phyloP scores from a whole-genome alignment of 2,113 vertebrate species.

The Ornithorhynchus anatinus region DNA sequence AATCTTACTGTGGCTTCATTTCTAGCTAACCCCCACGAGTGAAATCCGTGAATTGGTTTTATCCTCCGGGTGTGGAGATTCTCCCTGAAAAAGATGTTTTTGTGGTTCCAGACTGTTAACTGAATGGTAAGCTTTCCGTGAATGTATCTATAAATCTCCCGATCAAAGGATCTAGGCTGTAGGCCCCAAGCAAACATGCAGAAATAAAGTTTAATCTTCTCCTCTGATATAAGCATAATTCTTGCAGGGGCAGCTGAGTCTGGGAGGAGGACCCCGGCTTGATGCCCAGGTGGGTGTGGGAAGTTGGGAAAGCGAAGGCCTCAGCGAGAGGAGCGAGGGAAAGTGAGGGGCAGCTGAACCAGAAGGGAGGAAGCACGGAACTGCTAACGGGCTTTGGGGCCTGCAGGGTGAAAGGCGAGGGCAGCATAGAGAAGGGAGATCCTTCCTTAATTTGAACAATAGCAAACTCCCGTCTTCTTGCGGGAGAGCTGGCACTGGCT shows the following conservation, averaged over 20 bases:
- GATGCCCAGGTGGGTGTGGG: no score
- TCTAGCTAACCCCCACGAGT: not conserved
- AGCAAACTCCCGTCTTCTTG: not conserved
- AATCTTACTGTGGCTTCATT: no score
- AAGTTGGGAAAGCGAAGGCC: not conserved
- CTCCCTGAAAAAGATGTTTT: not conserved
- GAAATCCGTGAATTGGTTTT: not conserved
- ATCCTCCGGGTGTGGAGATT: not conserved
- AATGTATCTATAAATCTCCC: not conserved
- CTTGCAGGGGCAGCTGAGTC: not conserved
- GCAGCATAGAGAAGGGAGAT: fast-evolving
- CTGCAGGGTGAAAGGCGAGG: no score
- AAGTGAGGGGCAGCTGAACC: not conserved
- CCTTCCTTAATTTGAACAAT: not conserved
- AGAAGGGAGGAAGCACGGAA: not conserved
- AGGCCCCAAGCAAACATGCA: not conserved
- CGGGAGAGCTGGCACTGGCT: not conserved
- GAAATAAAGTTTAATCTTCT: slow-evolving; percentile 1
- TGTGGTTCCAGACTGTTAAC: not conserved
- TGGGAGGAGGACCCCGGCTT: not conserved
- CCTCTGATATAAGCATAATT: not conserved
- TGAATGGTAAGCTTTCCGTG: not conserved
- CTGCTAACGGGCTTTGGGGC: no score
- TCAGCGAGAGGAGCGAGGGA: not conserved
- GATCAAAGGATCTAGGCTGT: fast-evolving